These are phyloP conservation scores for Syrista parreyssii DNA, from an alignment of 2,888 invertebrate species.

Conservation along the genomic window DNA sequence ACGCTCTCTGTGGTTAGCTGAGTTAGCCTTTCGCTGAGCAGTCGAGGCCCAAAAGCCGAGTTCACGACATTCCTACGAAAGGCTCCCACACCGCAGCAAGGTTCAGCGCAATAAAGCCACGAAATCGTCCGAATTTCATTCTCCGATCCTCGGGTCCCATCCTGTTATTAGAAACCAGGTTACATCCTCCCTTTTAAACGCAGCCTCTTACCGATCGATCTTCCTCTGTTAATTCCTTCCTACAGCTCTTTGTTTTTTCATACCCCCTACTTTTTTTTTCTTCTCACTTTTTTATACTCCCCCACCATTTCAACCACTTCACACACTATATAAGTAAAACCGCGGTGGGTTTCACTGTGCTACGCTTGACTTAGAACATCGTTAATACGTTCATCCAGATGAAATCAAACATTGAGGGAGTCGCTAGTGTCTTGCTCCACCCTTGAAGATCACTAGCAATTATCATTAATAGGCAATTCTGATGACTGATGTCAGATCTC, in stretches of 20 bases:
- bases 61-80: conserved; percentile 23
- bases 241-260: not conserved
- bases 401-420: not conserved
- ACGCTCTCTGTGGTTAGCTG: conserved; percentile 52
- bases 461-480: not conserved
- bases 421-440: not conserved
- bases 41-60: conserved; percentile 25
- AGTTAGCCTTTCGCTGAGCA: conserved; percentile 19
- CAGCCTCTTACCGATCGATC: not conserved
- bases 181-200: not conserved
- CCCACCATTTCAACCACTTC: not conserved
- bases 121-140: conserved; percentile 28
- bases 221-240: not conserved
- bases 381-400: not conserved
- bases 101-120: conserved; percentile 22
- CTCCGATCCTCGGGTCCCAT: not conserved
- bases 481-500: not conserved
- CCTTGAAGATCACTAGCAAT: not conserved
- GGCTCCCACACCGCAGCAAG: conserved; percentile 23
- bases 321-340: not conserved
- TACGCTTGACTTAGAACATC: not conserved
- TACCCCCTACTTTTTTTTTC: not conserved
- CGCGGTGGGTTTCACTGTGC: not conserved
- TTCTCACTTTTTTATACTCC: not conserved
- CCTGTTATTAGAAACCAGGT: not conserved